phyloP scores from a whole-genome alignment of 30 jellyfish, hydroid and myxozoan species.

The Kudoa iwatai region DNA sequence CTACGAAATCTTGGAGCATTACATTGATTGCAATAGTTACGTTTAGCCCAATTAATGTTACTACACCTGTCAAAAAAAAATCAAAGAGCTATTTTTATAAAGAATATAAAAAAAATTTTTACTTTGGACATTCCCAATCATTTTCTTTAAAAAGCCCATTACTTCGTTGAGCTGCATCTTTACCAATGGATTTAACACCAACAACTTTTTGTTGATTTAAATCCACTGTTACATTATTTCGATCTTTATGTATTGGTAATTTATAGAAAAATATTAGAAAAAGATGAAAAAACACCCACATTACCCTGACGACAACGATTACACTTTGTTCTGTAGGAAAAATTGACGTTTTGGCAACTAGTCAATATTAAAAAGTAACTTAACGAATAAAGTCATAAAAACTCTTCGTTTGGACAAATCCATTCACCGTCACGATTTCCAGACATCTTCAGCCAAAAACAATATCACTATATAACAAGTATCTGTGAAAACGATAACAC shows the following conservation, averaged over 20 bases:
- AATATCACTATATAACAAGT: too few species aligned
- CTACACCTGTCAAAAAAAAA: constrained; percentile 11
- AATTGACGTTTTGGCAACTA: constrained; percentile 25
- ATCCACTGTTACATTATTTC: not conserved
- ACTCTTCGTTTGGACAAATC: constrained; percentile 22
- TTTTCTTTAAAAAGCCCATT: constrained; percentile 54
- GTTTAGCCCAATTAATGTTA: constrained; percentile 66
- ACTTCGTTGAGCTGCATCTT: constrained; percentile 23
- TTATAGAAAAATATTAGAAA: not conserved
- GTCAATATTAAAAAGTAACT: constrained; percentile 1
- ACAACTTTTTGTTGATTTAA: not conserved
- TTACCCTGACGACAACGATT: constrained; percentile 33
- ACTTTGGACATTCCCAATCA: constrained; percentile 81
- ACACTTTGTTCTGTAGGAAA: constrained; percentile 29
- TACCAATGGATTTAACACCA: constrained; percentile 9
- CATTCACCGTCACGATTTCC: constrained; percentile 35
- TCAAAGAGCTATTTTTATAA: not conserved
- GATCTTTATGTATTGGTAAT: not conserved
- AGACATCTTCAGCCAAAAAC: too few species aligned
- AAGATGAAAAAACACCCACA: not conserved
- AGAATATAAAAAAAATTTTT: not conserved
- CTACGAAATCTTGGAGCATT: constrained; percentile 50
- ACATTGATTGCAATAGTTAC: constrained; percentile 39
- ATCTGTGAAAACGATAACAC: too few species aligned
- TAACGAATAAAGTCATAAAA: not conserved